Base-by-base conservation (phyloP, 2,797 vertebrate species). In the Sebastes cheni region DNA sequence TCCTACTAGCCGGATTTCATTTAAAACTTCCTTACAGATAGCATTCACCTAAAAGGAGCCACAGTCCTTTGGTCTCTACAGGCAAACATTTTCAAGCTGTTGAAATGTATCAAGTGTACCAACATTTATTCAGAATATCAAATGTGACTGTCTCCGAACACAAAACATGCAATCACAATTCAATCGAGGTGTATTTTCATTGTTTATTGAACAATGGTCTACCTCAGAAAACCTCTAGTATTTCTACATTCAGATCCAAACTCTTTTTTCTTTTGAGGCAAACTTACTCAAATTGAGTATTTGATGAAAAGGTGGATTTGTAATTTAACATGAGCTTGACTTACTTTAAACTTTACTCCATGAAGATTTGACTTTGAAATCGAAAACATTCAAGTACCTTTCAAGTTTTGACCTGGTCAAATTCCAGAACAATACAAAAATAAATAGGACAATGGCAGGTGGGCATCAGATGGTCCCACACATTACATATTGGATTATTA, bases 91-190 rank as follows among this genome's bases (percentile, higher is more conserved):
- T 58, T 12, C 2, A 50, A n/a, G 39, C 50, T 70, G 70, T 16
- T 56, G 8, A 54, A 36, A 39, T 67, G 12, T 36, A 76, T 56
- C 54, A 67, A 22, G 9, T 30, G 20, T 13, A 42, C 8, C 20
- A 55, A 1, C 3, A 10, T 25, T 39, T 14, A 25, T 61, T 36
- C 25, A 60, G 8, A 67, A 72, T 52, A 62, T 66, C 1, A 13
- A 13, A 18, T 70, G 23, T 46, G 42, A 56, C 34, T 36, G 32
- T 16, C 11, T 54, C 6, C 6, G 36, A 71, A 70, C 20, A 36
- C n/a, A 67, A 58, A 61, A 27, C 16, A 34, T 62, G 34, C 60
- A 54, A 74, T 67, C 50, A 62, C 18, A 59, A 73, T 61, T 77
- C 27, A 59, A 12, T 62, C 34, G 42, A 67, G 20, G 20, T 36